Conservation (phyloP, 2,113 vertebrate genomes). For the Lycaon pictus region DNA sequence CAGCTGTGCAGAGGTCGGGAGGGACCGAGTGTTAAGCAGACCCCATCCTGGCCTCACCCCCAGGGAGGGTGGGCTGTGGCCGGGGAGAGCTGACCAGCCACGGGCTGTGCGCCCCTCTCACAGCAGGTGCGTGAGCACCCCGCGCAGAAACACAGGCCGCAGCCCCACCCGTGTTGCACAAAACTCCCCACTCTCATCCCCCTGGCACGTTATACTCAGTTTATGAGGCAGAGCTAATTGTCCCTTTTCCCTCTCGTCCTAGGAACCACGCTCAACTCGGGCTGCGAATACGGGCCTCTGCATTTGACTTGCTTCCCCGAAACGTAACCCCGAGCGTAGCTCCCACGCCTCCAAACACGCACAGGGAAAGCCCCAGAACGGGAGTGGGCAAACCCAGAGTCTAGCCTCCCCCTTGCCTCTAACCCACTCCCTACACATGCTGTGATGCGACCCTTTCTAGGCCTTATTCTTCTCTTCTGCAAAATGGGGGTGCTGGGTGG, state of each 20-base stretch:
- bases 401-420: background rate
- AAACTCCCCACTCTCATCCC: background rate
- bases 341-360: background rate
- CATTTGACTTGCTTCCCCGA: background rate
- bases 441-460: background rate
- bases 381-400: background rate
- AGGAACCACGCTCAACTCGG: background rate
- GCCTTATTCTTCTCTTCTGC: background rate
- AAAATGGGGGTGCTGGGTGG: background rate
- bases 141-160: background rate
- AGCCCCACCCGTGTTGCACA: background rate
- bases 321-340: rapidly evolving
- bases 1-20: rapidly evolving
- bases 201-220: background rate
- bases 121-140: rapidly evolving
- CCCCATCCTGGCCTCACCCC: background rate
- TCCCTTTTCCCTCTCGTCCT: background rate
- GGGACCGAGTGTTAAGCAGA: background rate
- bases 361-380: background rate
- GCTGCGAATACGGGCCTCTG: background rate
- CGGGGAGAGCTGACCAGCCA: rapidly evolving
- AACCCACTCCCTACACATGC: background rate
- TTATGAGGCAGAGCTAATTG: background rate
- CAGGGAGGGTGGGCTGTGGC: background rate
- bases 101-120: rapidly evolving